A percentile compares a stretch with the other conserved stretches of the same genome.
Evolutionary conservation across 2,113 vertebrate genomes (phyloP).

Genomic region (Stigmatopora nigra): DNA sequence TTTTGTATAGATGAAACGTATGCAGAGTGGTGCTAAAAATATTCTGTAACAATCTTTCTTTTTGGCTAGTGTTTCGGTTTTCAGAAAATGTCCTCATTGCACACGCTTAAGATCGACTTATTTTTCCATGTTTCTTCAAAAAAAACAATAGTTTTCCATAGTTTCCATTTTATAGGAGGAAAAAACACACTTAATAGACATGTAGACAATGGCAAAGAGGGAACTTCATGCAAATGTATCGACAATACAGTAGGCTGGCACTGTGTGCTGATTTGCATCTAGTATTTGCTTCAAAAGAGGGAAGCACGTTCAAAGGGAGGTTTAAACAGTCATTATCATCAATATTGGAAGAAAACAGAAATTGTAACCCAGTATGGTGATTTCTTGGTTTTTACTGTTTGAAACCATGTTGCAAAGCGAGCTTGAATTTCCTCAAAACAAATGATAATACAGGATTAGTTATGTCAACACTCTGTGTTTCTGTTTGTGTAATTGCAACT

Average conservation of each 20-base stretch:
- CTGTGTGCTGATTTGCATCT: conserved; percentile 29
- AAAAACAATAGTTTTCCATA: conserved; percentile 10
- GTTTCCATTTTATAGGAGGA: not conserved
- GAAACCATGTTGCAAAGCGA: not conserved
- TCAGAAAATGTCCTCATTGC: conserved; percentile 39
- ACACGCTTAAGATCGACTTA: conserved; percentile 21
- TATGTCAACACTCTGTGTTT: not conserved
- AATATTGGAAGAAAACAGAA: not conserved
- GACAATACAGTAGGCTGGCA: not conserved
- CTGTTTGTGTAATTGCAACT: not conserved
- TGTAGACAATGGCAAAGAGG: not conserved
- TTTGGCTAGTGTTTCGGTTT: not conserved
- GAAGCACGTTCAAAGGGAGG: conserved; percentile 17
- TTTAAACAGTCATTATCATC: not conserved
- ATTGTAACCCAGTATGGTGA: not conserved
- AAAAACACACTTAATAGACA: too few relatives aligned
- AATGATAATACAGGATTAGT: not conserved
- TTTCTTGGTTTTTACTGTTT: not conserved
- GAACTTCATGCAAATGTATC: not conserved
- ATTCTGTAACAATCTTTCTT: not conserved
- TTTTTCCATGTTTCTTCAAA: conserved; percentile 29
- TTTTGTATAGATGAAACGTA: not conserved
- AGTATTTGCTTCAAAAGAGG: conserved; percentile 20
- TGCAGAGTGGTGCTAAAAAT: not conserved
- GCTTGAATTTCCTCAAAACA: not conserved